Base-by-base conservation (phyloP, 2,797 vertebrate genomes). In the Austrolebias charrua region DNA sequence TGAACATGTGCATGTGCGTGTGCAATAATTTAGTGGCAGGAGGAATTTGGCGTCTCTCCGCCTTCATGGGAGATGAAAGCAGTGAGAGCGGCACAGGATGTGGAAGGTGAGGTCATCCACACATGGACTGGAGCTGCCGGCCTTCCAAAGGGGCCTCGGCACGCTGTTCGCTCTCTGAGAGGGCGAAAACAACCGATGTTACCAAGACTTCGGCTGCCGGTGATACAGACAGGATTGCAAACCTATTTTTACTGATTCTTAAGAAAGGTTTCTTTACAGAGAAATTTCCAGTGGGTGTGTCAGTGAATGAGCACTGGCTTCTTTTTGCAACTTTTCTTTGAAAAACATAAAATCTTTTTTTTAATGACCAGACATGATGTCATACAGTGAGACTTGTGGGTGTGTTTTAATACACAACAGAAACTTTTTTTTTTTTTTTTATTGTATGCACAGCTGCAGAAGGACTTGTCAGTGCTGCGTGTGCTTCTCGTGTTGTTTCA, bases 81-180 rank as follows among this genome's bases (percentile, higher is more conserved):
- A 88, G 90, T 90, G 87, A 89, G 78, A 2, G 48, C 83, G 86
- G 83, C 82, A 86, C 89, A 92, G 91, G 90, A 93, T 93, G 91
- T 89, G 89, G 90, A 91, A 89, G 89, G 88, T 92, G 92, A 93
- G 82, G 89, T 94, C 90, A 93, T 88, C 83, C 77, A 81, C 87
- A 89, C 85, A 82, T 73, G 69, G 84, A 84, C 77, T 85, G 64
- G 79, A 74, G 78, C 85, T 18, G 79, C 45, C 59, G 15, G 81
- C 44, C 59, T 66, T 88, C 83, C 87, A 89, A 79, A 82, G 69
- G 62, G 85, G 81, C 82, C 77, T 66, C 76, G 76, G 51, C 58
- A 24, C 52, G 45, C 33, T n/a, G 46, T 45, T 79, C 56, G 66
- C 4, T 40, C 53, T 73, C 63, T 64, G 61, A 76, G 47, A 73